A percentile compares a stretch with the other conserved stretches of the same genome.
These are phyloP conservation scores for Axis porcinus DNA, from an alignment of 2,113 vertebrate species.

Conservation along the genomic window DNA sequence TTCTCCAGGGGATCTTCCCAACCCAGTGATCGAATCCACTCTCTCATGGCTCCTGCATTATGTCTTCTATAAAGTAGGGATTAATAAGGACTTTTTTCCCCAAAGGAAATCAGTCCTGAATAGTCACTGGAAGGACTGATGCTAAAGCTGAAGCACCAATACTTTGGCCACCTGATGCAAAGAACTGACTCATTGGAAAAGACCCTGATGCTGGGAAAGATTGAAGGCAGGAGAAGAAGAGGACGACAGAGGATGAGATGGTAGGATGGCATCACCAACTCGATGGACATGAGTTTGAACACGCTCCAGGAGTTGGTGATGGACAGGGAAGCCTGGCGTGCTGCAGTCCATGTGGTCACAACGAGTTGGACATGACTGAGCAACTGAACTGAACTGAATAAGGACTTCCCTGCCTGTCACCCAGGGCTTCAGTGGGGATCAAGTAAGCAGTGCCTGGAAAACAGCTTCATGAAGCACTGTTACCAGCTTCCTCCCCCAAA, in stretches of 20 bases:
- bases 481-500: conserved; percentile 63
- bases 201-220: not conserved
- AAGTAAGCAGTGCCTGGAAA: conserved; percentile 12
- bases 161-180: not conserved
- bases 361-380: not conserved
- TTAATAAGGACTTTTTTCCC: not conserved
- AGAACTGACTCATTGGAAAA: not conserved
- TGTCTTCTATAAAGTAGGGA: not conserved
- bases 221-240: not conserved
- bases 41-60: not conserved
- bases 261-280: not conserved
- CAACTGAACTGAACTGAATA: not conserved
- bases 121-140: not conserved
- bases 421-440: not conserved
- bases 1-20: not conserved
- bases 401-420: not conserved
- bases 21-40: not conserved
- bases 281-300: not conserved
- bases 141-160: not conserved
- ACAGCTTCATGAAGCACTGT: not conserved
- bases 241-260: not conserved
- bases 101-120: not conserved
- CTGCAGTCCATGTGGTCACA: not conserved
- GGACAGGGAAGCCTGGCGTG: not conserved
- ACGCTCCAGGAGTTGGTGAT: not conserved